These are phyloP conservation scores for Mungos mungo DNA, from an alignment of 2,113 vertebrate species.

Conservation along the genomic window DNA sequence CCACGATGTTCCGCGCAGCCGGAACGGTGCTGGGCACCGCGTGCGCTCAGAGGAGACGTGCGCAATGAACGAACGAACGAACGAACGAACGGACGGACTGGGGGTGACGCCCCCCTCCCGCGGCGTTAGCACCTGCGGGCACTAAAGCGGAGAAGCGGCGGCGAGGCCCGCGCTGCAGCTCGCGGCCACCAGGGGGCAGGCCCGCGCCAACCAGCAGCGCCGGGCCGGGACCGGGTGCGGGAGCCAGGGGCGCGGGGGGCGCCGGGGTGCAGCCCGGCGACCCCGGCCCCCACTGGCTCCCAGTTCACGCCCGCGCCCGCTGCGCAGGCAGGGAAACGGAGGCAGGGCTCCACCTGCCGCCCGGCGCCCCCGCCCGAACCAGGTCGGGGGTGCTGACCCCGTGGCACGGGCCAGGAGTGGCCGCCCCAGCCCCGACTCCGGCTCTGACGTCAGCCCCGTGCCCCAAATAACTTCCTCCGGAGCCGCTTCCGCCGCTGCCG, in stretches of 20 bases:
- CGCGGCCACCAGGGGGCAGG: background rate
- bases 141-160: background rate
- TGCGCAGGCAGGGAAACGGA: background rate
- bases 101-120: background rate
- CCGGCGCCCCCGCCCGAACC: background rate
- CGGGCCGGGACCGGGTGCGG: too few species aligned
- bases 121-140: too few species aligned
- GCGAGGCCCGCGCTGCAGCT: background rate
- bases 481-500: constrained; percentile 7
- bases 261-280: background rate
- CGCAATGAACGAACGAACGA: too few species aligned
- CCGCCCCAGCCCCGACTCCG: background rate
- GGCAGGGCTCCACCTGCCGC: background rate
- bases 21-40: background rate
- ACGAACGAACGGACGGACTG: background rate
- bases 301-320: background rate
- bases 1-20: background rate
- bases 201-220: background rate
- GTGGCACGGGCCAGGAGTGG: background rate
- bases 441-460: constrained; percentile 47
- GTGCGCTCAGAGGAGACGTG: too few species aligned
- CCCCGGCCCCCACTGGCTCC: background rate
- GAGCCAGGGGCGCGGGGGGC: background rate
- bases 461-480: constrained; percentile 47
- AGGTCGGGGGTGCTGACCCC: background rate